phyloP scores from a whole-genome alignment of 2,888 invertebrate genomes.

The Ligdia adustata region DNA sequence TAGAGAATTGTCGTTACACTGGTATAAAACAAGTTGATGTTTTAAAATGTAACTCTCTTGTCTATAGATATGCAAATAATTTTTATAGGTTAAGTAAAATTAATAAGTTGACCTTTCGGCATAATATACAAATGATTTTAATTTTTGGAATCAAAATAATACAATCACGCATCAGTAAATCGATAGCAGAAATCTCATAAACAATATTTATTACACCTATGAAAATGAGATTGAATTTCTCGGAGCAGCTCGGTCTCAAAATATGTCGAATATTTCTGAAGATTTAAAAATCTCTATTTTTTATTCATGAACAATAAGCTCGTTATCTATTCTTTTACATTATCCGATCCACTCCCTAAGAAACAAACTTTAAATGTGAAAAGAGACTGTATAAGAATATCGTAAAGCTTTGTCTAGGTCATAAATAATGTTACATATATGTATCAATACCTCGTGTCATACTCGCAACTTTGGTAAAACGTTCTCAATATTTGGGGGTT shows the following conservation, averaged over 20 bases:
- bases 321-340: constrained; percentile 57
- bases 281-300: constrained; percentile 22
- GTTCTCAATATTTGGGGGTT: constrained; percentile 46
- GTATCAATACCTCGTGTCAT: constrained; percentile 76
- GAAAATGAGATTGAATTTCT: too few relatives aligned
- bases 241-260: too few relatives aligned
- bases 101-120: too few relatives aligned
- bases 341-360: constrained; percentile 55
- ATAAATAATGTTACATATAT: constrained; percentile 82
- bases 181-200: too few relatives aligned
- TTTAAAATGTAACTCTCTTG: constrained; percentile 22
- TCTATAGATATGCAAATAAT: too few relatives aligned
- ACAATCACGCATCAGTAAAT: too few relatives aligned
- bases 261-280: too few relatives aligned
- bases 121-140: too few relatives aligned
- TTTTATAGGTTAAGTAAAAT: too few relatives aligned
- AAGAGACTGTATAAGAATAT: constrained; percentile 52
- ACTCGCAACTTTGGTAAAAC: constrained; percentile 55
- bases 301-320: constrained; percentile 36
- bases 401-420: constrained; percentile 62
- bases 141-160: too few relatives aligned
- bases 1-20: constrained; percentile 26
- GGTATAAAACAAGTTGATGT: background rate
- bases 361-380: constrained; percentile 78
- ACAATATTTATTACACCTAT: too few relatives aligned